Percentiles rank a stretch among this genome's conserved stretches.
These are phyloP conservation scores for Oxyteleia sp. DNA, from an alignment of 2,888 invertebrate genomes.

Conservation along the genomic window DNA sequence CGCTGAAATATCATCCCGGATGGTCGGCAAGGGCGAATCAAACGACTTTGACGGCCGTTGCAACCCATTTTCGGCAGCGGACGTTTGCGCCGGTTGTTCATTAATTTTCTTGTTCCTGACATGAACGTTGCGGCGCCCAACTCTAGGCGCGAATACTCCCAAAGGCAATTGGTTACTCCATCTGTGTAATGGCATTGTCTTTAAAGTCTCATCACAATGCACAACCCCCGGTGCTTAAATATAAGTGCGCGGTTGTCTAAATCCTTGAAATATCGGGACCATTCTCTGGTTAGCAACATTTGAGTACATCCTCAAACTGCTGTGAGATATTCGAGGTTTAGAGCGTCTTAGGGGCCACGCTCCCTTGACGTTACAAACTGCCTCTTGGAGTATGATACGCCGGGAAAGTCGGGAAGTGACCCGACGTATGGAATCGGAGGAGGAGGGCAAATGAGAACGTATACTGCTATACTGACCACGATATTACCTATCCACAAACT, in stretches of 20 bases:
- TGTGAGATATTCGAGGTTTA: conserved; percentile 39
- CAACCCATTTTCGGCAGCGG: conserved; percentile 19
- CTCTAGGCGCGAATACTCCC: conserved; percentile 22
- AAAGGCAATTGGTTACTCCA: conserved; percentile 50
- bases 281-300: conserved; percentile 47
- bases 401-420: conserved; percentile 32
- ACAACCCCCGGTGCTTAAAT: conserved; percentile 48
- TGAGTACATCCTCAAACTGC: conserved; percentile 39
- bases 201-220: conserved; percentile 48
- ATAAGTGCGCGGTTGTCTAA: conserved; percentile 60
- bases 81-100: conserved; percentile 24
- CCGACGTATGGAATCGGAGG: too few relatives aligned
- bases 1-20: neutral
- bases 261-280: conserved; percentile 51
- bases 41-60: neutral
- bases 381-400: conserved; percentile 26
- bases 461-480: too few relatives aligned
- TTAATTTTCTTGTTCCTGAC: conserved; percentile 40
- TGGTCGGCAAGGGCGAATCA: neutral
- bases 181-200: conserved; percentile 40
- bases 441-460: too few relatives aligned
- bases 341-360: conserved; percentile 27
- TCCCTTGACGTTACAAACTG: conserved; percentile 58
- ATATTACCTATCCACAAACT: too few relatives aligned
- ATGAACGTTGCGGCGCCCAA: too few relatives aligned